Base-by-base conservation (phyloP, 1,140 invertebrate genomes). In the Drosophila bocki region DNA sequence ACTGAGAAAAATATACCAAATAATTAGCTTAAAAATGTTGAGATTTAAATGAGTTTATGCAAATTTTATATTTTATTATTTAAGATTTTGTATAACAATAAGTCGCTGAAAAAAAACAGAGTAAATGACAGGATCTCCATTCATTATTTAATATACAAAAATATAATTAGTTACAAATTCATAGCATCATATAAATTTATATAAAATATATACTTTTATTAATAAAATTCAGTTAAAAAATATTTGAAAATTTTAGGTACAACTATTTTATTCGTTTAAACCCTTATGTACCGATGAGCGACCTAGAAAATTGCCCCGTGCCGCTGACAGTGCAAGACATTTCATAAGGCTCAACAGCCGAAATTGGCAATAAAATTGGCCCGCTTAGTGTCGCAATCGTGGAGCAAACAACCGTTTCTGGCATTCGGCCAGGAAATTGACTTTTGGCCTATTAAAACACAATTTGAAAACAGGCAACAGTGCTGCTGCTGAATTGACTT, bases 371-470 rank as follows among this genome's bases (percentile, higher is more conserved):
- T 56, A 54, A 84, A 85, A 80, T 78, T 75, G 67, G 56, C 35
- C 48, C 51, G 61, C 33, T 80, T 85, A 81, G 47, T 33, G 67
- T 56, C 19, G 53, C 53, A 56, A 56, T 54, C 51, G 51, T 51
- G 26, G 17, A 59, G 19, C 67, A 22, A 22, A 71, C 54, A 69
- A 82, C 69, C 50, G 69, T 80, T 75, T 75, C 61, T 76, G 68
- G 78, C 74, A 82, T 44, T 63, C 47, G 50, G 79, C 75, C 79
- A 86, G 79, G 79, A 82, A 86, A 87, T 72, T 82, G 57, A 65
- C 45, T 63, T 42, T 57, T 71, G 71, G 75, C 82, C 63, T 62
- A 80, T 85, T 85, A 85, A 85, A 75, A 68, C 48, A 60, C 37
- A 72, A 77, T 83, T 84, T 70, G 15, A 53, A 72, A 63, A 67